A percentile compares a stretch with the other conserved stretches of the same genome.
Evolutionary conservation across 2,797 vertebrate genomes (phyloP).

Genomic region (Thalassophryne amazonica): DNA sequence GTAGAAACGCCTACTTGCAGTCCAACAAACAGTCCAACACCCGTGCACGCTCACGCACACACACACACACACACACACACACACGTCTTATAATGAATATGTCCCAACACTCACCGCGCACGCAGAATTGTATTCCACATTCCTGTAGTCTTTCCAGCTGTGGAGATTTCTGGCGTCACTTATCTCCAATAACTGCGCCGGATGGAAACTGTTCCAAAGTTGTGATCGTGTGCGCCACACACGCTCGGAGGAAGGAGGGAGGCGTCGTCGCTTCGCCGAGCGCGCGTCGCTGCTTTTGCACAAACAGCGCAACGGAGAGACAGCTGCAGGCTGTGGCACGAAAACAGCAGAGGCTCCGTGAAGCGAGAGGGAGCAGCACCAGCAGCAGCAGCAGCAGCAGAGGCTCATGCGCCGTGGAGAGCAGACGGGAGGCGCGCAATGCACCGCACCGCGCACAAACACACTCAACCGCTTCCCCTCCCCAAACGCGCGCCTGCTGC

Average conservation of each 20-base stretch:
- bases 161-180: conserved; percentile 26
- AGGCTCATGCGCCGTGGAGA: conserved; percentile 29
- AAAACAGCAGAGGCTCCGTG: conserved; percentile 41
- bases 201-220: conserved; percentile 43
- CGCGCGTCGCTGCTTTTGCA: conserved; percentile 28
- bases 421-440: conserved; percentile 57
- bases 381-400: too few relatives aligned
- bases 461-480: conserved; percentile 25
- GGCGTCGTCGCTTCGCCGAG: conserved; percentile 18
- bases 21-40: not conserved
- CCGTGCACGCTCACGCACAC: not conserved
- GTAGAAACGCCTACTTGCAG: conserved; percentile 3
- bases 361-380: conserved; percentile 35
- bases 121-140: conserved; percentile 61
- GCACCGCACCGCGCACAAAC: not conserved
- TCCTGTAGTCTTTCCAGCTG: conserved; percentile 48
- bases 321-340: conserved; percentile 73
- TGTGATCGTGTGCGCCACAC: conserved; percentile 9
- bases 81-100: not conserved
- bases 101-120: conserved; percentile 60
- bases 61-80: not conserved
- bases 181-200: not conserved
- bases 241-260: conserved; percentile 3
- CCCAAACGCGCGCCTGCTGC: conserved; percentile 29
- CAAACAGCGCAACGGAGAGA: conserved; percentile 37